Conservation (phyloP, 2,888 invertebrate genomes). For the Cheilosia scutellata region DNA sequence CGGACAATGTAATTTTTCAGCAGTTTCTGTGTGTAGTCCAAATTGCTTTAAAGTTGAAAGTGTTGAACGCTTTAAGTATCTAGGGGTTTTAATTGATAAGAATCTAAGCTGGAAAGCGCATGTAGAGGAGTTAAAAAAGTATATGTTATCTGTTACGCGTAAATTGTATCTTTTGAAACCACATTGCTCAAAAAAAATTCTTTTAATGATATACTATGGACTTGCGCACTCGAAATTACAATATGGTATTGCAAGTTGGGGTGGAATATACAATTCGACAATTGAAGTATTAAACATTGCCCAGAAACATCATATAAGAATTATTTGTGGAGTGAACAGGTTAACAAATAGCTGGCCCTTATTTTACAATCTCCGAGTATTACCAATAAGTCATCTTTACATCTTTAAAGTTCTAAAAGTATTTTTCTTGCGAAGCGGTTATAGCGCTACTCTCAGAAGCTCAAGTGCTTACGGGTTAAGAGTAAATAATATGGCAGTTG, state of each 20-base stretch:
- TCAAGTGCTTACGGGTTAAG: slow-evolving; percentile 3
- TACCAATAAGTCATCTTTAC: slow-evolving; percentile 1
- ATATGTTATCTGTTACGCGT: slow-evolving; percentile 9
- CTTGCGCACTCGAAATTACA: neutral
- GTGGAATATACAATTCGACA: neutral
- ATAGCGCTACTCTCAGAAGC: neutral
- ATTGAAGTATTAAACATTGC: neutral
- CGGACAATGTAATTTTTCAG: neutral
- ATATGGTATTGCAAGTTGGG: neutral
- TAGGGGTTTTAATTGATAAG: slow-evolving; percentile 14
- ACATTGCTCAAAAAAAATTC: slow-evolving; percentile 10
- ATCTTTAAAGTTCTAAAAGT: slow-evolving; percentile 2
- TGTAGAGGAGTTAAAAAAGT: slow-evolving; percentile 6
- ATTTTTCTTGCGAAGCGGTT: neutral
- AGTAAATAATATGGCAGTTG: neutral
- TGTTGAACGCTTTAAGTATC: slow-evolving; percentile 9
- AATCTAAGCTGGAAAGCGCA: slow-evolving; percentile 18
- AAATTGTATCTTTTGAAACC: neutral
- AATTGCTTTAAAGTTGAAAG: slow-evolving; percentile 24
- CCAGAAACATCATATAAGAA: neutral
- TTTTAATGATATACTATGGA: slow-evolving; percentile 5
- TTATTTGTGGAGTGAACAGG: neutral
- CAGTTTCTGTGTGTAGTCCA: neutral
- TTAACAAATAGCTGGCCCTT: neutral
- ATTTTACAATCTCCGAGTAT: neutral